phyloP scores from a whole-genome alignment of 2,888 invertebrate genomes.

The Dyspetes luteomarginatus region DNA sequence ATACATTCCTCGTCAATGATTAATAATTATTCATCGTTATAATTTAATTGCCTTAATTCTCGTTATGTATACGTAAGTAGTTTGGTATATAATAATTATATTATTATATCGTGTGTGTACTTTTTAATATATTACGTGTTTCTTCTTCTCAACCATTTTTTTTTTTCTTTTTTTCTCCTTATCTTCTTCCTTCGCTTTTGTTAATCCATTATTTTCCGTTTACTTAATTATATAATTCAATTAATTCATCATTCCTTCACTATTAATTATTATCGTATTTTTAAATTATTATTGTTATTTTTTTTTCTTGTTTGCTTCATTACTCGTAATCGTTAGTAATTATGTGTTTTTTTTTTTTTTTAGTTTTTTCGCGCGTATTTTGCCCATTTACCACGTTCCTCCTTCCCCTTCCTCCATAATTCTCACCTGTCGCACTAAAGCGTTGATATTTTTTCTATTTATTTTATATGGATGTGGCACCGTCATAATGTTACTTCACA shows the following conservation, averaged over 20 bases:
- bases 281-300: conserved; percentile 61
- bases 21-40: conserved; percentile 63
- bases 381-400: conserved; percentile 9
- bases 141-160: conserved; percentile 4
- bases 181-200: conserved; percentile 9
- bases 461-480: no score
- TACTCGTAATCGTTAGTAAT: conserved; percentile 56
- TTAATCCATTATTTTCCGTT: conserved; percentile 18
- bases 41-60: conserved; percentile 61
- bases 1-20: conserved; percentile 40
- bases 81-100: conserved; percentile 68
- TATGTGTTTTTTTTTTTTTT: conserved; percentile 54
- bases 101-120: conserved; percentile 63
- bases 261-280: conserved; percentile 61
- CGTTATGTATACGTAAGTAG: conserved; percentile 64
- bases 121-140: conserved; percentile 31
- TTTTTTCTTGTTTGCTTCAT: conserved; percentile 45
- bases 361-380: conserved; percentile 49
- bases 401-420: background rate
- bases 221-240: conserved; percentile 36
- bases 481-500: no score
- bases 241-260: conserved; percentile 45
- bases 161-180: conserved; percentile 21
- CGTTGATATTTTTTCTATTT: background rate
- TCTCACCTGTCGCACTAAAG: background rate